A percentile compares a stretch with the other conserved stretches of the same genome.
Conservation (phyloP, 2,888 invertebrate genomes). For the Eupithecia abbreviata region DNA sequence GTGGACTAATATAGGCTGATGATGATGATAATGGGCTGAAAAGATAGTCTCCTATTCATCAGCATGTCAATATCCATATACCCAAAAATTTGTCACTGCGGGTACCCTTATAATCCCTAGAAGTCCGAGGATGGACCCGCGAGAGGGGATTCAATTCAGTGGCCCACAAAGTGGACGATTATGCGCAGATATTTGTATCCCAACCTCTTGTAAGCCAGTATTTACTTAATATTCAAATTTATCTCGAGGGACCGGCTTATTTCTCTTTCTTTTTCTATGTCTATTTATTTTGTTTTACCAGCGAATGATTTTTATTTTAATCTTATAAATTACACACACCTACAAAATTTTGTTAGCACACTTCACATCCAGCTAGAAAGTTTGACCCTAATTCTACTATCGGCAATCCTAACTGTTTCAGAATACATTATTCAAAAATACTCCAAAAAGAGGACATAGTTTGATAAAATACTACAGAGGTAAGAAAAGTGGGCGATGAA, state of each 20-base stretch:
- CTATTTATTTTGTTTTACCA: not conserved
- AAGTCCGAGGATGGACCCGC: conserved; percentile 41
- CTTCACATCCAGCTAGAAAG: not conserved
- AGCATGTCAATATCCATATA: conserved; percentile 30
- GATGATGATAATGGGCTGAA: not conserved
- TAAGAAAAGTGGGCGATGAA: no score
- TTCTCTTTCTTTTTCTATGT: not conserved
- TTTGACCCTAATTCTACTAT: not conserved
- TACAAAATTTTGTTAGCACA: not conserved
- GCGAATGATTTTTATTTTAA: not conserved
- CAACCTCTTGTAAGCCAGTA: conserved; percentile 59
- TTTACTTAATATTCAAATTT: conserved; percentile 72
- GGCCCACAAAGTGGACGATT: conserved; percentile 63
- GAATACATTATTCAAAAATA: no score
- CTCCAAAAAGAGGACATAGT: no score
- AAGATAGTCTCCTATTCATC: conserved; percentile 19
- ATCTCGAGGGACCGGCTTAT: conserved; percentile 58
- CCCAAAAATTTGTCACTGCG: conserved; percentile 34
- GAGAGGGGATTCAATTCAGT: conserved; percentile 61
- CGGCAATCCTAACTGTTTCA: not conserved
- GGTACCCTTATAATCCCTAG: conserved; percentile 40
- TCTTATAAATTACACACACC: not conserved
- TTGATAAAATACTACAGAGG: no score
- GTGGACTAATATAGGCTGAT: no score
- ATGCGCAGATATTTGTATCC: conserved; percentile 68